Conservation (phyloP, 2,113 vertebrate genomes). For the Paradoxurus hermaphroditus region DNA sequence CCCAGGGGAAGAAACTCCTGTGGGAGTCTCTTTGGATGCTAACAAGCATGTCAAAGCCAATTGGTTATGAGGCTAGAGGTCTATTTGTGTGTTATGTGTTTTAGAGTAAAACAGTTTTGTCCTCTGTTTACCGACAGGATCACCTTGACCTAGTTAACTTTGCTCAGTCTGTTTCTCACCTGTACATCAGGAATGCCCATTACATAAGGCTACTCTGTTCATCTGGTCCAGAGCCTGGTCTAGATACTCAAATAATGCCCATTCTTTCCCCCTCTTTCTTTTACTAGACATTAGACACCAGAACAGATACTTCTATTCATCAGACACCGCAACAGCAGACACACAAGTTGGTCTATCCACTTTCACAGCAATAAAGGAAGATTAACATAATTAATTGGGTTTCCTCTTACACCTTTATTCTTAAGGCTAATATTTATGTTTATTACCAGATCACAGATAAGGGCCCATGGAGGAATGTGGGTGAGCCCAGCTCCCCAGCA, state of each 20-base stretch:
- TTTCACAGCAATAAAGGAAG: background rate
- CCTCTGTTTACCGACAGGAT: background rate
- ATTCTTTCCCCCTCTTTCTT: background rate
- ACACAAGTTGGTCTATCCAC: background rate
- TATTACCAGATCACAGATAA: slow-evolving; percentile 26
- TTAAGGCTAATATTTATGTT: slow-evolving; percentile 36
- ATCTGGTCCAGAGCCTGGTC: background rate
- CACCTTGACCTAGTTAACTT: background rate
- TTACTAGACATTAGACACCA: background rate
- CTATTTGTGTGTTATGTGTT: background rate
- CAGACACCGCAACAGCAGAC: background rate
- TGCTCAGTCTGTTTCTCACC: background rate
- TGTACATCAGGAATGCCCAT: background rate
- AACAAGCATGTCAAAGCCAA: background rate
- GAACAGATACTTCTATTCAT: background rate
- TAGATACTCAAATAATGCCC: background rate
- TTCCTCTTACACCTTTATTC: slow-evolving; percentile 40
- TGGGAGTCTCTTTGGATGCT: background rate
- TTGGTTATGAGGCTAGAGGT: background rate
- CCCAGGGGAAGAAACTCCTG: background rate
- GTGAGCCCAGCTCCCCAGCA: background rate
- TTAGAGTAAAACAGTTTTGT: background rate
- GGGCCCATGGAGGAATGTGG: background rate
- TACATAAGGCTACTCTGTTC: too few species aligned
- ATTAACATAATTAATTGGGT: background rate